Evolutionary conservation across 2,797 vertebrate genomes (phyloP), one percentile per base, ranked within the genome.

Genomic region (Columba guinea): DNA sequence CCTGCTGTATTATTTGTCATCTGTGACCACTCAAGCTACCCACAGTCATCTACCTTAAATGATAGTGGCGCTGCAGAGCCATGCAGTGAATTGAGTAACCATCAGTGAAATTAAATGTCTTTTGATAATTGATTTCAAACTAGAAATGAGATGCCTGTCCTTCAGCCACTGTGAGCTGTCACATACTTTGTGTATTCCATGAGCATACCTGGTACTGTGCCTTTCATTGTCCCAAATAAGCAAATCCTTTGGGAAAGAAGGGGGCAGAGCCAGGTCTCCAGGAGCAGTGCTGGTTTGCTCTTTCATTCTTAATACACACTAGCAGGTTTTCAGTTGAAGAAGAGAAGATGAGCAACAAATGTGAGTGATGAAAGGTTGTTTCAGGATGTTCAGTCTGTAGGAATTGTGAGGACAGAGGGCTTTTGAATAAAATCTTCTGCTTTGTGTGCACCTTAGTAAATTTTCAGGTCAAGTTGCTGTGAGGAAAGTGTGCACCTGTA

Each of bases 61-160:
- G 30, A 63, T 55, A 87, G 52, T 55, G 39, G 71, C 12, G 11
- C 32, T 67, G 69, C 62, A 78, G 73, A 75, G 63, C 76, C 37
- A 12, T 17, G 24, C 44, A 24, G 20, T 59, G 79, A 70, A 1
- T 5, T 56, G 60, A 76, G 64, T 44, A 90, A 53, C 56, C 15
- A 4, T 73, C 83, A 95, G 58, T 6, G 2, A 92, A 88, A 92
- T 89, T 63, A 92, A 87, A 89, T 60, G 37, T 79, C 63, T 93
- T 83, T n/a, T 74, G 56, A 63, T 87, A 67, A 67, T 74, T 70
- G 46, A 12, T 65, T 94, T 83, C 75, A 87, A 91, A 63, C 60
- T 81, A 76, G 55, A 71, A 87, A 55, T 51, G 74, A 94, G 88
- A 13, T 0, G 1, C 46, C 56, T 68, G 63, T 80, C 71, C 52